Percentiles rank a stretch among this genome's conserved stretches.
These are phyloP conservation scores for Sminthopsis crassicaudata DNA, from an alignment of 2,113 vertebrate species.

Conservation along the genomic window DNA sequence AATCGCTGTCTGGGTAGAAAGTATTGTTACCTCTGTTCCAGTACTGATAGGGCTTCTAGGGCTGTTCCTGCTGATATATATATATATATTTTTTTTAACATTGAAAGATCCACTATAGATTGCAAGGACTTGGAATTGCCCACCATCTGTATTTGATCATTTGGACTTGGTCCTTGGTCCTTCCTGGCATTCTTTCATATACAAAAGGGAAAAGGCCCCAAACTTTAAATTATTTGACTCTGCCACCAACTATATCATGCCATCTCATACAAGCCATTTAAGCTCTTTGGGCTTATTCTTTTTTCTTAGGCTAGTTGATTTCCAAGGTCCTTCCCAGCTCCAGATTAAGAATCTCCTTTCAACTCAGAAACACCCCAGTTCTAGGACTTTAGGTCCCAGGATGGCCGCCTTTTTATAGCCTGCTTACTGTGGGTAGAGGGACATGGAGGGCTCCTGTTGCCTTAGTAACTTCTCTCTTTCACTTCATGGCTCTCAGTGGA, in stretches of 20 bases:
- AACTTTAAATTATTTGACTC: neutral
- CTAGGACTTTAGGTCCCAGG: neutral
- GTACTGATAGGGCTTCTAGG: neutral
- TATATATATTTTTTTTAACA: neutral
- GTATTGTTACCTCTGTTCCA: neutral
- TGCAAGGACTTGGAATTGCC: neutral
- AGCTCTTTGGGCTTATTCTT: neutral
- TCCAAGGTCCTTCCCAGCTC: neutral
- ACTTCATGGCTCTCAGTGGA: neutral
- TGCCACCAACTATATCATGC: neutral
- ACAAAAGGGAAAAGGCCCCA: neutral
- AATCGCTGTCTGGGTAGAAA: neutral
- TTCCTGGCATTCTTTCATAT: neutral
- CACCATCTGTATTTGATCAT: neutral
- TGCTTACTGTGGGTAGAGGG: neutral
- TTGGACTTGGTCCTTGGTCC: neutral
- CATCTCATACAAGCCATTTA: neutral
- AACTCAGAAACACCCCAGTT: neutral
- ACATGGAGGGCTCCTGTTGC: neutral
- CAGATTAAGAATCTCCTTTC: neutral
- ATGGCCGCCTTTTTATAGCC: neutral
- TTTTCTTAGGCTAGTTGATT: neutral
- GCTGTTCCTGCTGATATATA: neutral
- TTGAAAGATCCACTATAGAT: neutral
- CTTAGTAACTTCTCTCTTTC: constrained; percentile 16